Percentiles rank a stretch among this genome's conserved stretches.
Evolutionary conservation across 2,797 vertebrate species (phyloP).

Genomic region (Mustela erminea): DNA sequence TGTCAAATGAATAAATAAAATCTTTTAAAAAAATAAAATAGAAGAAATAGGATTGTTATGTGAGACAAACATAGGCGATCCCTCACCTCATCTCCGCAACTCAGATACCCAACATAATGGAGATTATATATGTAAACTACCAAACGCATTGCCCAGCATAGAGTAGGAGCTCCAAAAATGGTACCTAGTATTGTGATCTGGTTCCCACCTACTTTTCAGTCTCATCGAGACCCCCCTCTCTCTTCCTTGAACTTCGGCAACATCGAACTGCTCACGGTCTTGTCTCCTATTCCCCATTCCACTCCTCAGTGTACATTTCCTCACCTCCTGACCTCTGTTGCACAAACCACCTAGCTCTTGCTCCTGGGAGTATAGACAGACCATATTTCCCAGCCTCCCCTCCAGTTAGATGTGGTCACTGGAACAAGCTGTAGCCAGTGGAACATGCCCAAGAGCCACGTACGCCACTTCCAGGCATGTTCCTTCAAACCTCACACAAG

Average conservation of each 20-base stretch:
- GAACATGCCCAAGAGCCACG: neutral
- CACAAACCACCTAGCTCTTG: neutral
- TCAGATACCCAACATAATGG: neutral
- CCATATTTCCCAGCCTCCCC: neutral
- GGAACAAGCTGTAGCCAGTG: neutral
- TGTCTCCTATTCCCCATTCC: neutral
- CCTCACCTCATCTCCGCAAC: neutral
- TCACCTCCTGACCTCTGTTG: neutral
- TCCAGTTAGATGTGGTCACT: neutral
- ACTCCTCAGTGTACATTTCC: neutral
- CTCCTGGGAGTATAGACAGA: neutral
- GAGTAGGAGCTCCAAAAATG: neutral
- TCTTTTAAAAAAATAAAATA: neutral
- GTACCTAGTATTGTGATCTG: neutral
- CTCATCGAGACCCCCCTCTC: neutral
- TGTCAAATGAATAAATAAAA: neutral
- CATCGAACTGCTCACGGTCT: neutral
- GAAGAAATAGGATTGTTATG: neutral
- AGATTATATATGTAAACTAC: neutral
- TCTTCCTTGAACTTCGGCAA: constrained; percentile 9
- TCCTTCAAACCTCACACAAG: neutral
- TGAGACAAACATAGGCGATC: neutral
- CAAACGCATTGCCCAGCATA: neutral
- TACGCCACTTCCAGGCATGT: neutral
- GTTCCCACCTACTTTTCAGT: neutral